Evolutionary conservation across 2,888 invertebrate genomes (phyloP).

Genomic region (Keiferia lycopersicella): DNA sequence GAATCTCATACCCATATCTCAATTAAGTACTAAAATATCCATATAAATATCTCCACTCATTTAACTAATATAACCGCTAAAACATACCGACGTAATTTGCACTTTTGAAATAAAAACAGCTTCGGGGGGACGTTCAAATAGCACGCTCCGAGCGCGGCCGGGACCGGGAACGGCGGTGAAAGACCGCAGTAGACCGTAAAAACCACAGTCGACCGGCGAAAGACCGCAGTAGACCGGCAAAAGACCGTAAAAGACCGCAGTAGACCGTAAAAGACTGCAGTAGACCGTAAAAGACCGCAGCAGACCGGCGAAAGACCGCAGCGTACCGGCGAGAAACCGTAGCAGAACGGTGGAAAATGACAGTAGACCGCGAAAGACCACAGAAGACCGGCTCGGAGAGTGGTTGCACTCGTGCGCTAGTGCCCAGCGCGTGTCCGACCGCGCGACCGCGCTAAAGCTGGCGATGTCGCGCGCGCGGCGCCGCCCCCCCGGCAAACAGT

Average conservation of each 20-base stretch:
- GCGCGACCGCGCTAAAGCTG: too few relatives aligned
- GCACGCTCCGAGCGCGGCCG: conserved; percentile 53
- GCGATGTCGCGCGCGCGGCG: conserved; percentile 55
- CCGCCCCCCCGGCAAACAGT: conserved; percentile 79
- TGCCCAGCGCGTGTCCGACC: not conserved
- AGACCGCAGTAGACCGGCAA: not conserved
- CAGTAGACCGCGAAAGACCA: not conserved
- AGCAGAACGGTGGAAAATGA: not conserved
- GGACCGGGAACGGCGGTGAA: not conserved
- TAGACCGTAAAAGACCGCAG: not conserved
- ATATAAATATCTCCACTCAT: conserved; percentile 70
- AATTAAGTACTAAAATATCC: conserved; percentile 76
- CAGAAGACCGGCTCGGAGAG: conserved; percentile 3
- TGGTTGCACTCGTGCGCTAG: not conserved
- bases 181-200: not conserved
- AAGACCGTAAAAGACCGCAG: too few relatives aligned
- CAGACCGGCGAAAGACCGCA: not conserved
- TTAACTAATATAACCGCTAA: conserved; percentile 69
- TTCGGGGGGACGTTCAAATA: conserved; percentile 78
- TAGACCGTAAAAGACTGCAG: not conserved
- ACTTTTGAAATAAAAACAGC: conserved; percentile 69
- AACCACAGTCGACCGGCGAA: not conserved
- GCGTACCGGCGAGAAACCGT: too few relatives aligned
- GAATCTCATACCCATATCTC: conserved; percentile 54
- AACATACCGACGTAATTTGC: conserved; percentile 74